Evolutionary conservation across 2,888 invertebrate genomes (phyloP), one percentile per base, ranked within the genome.

Genomic region (Ypsolopha sequella): DNA sequence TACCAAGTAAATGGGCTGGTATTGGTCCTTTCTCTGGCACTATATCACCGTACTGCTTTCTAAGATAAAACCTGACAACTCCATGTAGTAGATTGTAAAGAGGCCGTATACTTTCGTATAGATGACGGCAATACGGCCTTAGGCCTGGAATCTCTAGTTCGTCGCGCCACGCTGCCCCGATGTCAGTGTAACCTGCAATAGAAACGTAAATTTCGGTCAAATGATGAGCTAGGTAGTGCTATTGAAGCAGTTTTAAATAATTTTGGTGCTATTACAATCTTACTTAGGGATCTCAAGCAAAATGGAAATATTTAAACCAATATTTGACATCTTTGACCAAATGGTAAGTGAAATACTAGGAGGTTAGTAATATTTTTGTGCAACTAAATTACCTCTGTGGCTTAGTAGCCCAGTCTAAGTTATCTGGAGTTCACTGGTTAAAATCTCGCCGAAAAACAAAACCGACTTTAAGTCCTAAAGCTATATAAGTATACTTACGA

Each of bases 51-150:
- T 91, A 92, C 36, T 76, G 66, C 55, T 76, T 67, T 36, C 86
- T 73, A 0, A 94, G 76, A 59, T 87, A 89, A 60, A 87, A 88
- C 56, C 94, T 80, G 0, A 91, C 88, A 6, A 93, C 92, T 0
- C 92, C 93, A 71, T 95, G 95, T 0, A 95, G 76, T 34, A 92
- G 75, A 14, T 77, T 65, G 68, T 95, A 95, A 0, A 94, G 69
- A 0, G 92, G 91, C 56, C 81, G 76, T 1, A 95, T 68, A 52
- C 85, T 77, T 2, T 79, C 61, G 69, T 90, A 91, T 0, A 93
- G 69, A 11, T 71, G 63, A 0, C 77, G 80, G n/a, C 91, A 85
- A 4, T 88, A 64, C 0, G 73, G 57, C 48, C 88, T 78, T 36
- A 94, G 80, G 56, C 89, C 74, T 0, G 87, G 77, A 9, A 89